Percentiles rank a stretch among this genome's conserved stretches.
These are phyloP conservation scores for Tinea trinotella DNA, from an alignment of 2,888 invertebrate genomes.

Conservation along the genomic window DNA sequence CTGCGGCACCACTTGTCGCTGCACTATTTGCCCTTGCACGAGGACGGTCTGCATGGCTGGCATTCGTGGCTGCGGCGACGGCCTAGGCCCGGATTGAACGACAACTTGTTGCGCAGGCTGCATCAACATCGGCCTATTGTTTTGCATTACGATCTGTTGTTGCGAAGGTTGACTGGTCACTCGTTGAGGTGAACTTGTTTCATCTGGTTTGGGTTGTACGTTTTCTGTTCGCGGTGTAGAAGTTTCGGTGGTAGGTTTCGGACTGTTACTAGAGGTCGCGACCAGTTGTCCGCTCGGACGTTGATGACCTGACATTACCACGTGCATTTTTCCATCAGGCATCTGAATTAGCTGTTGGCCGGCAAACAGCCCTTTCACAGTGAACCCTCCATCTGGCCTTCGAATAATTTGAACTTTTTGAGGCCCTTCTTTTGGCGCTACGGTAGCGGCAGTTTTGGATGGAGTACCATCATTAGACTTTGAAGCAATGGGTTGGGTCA, in stretches of 20 bases:
- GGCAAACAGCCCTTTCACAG: slow-evolving; percentile 91
- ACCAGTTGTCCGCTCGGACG: slow-evolving; percentile 60
- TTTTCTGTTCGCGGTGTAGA: slow-evolving; percentile 26
- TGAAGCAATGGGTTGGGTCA: slow-evolving; percentile 74
- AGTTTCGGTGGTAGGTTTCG: slow-evolving; percentile 33
- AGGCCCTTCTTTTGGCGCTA: slow-evolving; percentile 58
- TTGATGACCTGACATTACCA: slow-evolving; percentile 79
- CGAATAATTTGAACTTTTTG: slow-evolving; percentile 94
- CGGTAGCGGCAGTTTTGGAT: slow-evolving; percentile 54
- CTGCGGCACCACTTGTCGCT: slow-evolving; percentile 35
- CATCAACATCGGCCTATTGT: slow-evolving; percentile 47
- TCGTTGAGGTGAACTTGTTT: slow-evolving; percentile 23
- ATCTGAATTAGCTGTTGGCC: slow-evolving; percentile 95
- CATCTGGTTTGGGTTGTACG: slow-evolving; percentile 28
- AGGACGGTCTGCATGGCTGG: slow-evolving; percentile 61
- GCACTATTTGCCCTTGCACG: slow-evolving; percentile 41
- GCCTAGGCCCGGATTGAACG: slow-evolving; percentile 24
- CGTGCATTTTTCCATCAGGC: slow-evolving; percentile 93
- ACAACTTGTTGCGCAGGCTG: slow-evolving; percentile 33
- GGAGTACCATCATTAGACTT: slow-evolving; percentile 44
- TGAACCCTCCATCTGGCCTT: slow-evolving; percentile 91
- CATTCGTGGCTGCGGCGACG: slow-evolving; percentile 35
- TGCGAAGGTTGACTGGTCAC: slow-evolving; percentile 24
- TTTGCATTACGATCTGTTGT: slow-evolving; percentile 41
- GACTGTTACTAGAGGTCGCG: slow-evolving; percentile 40